Conservation (phyloP, 2,888 invertebrate species). For the Nycteola revayana region DNA sequence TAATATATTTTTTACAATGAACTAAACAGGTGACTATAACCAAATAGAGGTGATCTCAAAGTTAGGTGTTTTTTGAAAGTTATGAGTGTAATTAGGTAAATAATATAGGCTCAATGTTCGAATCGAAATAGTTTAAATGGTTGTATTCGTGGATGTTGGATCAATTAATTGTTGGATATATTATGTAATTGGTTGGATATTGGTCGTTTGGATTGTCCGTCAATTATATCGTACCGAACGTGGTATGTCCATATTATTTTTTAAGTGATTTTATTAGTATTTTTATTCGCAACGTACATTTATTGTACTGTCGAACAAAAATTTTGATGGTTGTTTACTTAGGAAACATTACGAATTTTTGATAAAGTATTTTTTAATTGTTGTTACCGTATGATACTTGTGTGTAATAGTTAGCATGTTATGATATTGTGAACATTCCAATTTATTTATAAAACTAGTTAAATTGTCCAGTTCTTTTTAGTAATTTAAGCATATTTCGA, state of each 20-base stretch:
- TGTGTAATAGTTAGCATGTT: slow-evolving; percentile 49
- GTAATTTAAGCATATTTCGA: slow-evolving; percentile 49
- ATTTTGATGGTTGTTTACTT: slow-evolving; percentile 49
- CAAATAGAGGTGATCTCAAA: slow-evolving; percentile 29
- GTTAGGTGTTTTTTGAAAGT: slow-evolving; percentile 52
- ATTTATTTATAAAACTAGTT: slow-evolving; percentile 50
- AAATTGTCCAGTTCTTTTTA: slow-evolving; percentile 35
- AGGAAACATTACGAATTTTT: slow-evolving; percentile 48
- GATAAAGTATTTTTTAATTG: slow-evolving; percentile 62
- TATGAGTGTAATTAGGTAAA: slow-evolving; percentile 44
- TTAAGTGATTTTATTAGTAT: slow-evolving; percentile 65
- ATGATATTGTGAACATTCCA: slow-evolving; percentile 63
- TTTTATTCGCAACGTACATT: slow-evolving; percentile 35
- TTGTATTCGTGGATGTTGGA: slow-evolving; percentile 49
- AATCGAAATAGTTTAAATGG: slow-evolving; percentile 49
- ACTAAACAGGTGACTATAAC: not conserved
- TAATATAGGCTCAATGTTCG: slow-evolving; percentile 55
- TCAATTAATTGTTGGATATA: slow-evolving; percentile 44
- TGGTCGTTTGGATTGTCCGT: slow-evolving; percentile 59
- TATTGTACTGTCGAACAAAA: slow-evolving; percentile 39
- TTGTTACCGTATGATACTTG: slow-evolving; percentile 68
- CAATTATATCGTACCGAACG: slow-evolving; percentile 60
- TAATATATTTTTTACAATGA: no score
- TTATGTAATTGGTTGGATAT: slow-evolving; percentile 32
- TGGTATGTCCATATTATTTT: slow-evolving; percentile 73